A percentile compares a stretch with the other conserved stretches of the same genome.
phyloP scores from a whole-genome alignment of 2,113 vertebrate species.

The Hemiscyllium ocellatum region DNA sequence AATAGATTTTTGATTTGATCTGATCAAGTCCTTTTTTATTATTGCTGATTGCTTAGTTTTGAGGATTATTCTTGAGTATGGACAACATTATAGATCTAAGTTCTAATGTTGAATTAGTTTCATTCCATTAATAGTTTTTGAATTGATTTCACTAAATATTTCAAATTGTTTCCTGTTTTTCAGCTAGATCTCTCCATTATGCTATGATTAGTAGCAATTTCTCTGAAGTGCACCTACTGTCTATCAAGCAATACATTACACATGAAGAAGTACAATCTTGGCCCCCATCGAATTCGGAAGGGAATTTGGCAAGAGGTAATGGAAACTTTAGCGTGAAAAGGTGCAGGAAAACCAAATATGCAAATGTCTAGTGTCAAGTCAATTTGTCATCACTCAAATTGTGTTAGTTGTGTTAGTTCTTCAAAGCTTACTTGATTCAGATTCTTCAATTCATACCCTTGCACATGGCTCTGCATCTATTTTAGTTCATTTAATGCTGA shows the following conservation, averaged over 20 bases:
- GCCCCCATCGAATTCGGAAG: background rate
- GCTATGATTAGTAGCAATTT: background rate
- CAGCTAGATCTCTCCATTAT: background rate
- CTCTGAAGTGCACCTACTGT: background rate
- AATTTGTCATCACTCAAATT: background rate
- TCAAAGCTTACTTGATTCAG: background rate
- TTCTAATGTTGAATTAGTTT: background rate
- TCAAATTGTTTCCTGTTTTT: background rate
- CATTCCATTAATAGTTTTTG: background rate
- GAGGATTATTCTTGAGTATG: background rate
- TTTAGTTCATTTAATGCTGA: background rate
- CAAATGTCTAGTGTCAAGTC: background rate
- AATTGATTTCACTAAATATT: background rate
- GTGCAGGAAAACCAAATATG: background rate
- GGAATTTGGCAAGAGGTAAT: background rate
- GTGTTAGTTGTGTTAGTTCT: background rate
- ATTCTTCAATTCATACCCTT: background rate
- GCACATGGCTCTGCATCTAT: background rate
- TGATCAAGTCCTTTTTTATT: background rate
- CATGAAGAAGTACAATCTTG: background rate
- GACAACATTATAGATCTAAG: background rate
- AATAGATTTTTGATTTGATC: background rate
- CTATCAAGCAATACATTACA: background rate
- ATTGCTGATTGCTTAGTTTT: background rate
- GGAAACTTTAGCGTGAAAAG: background rate